Evolutionary conservation across 2,113 vertebrate genomes (phyloP), one percentile per base, ranked within the genome.

Genomic region (Brachyistius frenatus): DNA sequence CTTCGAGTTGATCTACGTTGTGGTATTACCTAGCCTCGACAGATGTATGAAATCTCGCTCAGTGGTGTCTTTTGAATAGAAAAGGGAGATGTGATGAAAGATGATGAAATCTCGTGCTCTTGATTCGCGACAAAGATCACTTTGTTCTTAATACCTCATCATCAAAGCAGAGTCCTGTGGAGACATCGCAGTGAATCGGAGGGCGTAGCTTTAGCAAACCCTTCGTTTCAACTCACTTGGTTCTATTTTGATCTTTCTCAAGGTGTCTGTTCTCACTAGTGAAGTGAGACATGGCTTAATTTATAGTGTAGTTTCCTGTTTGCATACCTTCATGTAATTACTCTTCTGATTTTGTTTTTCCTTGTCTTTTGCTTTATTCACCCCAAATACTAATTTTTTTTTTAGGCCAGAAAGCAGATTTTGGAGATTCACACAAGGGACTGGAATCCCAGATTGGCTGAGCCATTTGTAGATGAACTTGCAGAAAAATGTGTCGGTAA

Each of bases 401-500:
- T 84, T 64, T 84, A 99, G 98, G 97, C 98, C 93, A 96, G 98
- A 95, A 99, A 98, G 96, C 98, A 99, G 93, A 99, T 99, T 94
- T 92, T 99, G 89, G 95, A 99, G 92, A 99, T 99, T 90, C 97
- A 99, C 92, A 99, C 98, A 71, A 95, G 96, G 93, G 97, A 98
- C 85, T 99, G 98, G 98, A 98, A 95, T 92, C 98, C 98, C 79
- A 97, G 96, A 91, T 87, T 99, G 88, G 95, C 96, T 79, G 96
- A 97, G 93, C 91, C 94, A 90, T 99, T 99, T 93, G 92, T 99
- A 86, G 96, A 96, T 88, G 98, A 99, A 93, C 93, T 99, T 85
- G 96, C 98, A 85, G 98, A 99, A 95, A 99, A 98, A 96, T 99
- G 97, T 94, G 97, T 99, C 76, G 98, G 98, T 99, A 94, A 97